Base-by-base conservation (phyloP, 2,888 invertebrate species). In the Schizaphis graminum region DNA sequence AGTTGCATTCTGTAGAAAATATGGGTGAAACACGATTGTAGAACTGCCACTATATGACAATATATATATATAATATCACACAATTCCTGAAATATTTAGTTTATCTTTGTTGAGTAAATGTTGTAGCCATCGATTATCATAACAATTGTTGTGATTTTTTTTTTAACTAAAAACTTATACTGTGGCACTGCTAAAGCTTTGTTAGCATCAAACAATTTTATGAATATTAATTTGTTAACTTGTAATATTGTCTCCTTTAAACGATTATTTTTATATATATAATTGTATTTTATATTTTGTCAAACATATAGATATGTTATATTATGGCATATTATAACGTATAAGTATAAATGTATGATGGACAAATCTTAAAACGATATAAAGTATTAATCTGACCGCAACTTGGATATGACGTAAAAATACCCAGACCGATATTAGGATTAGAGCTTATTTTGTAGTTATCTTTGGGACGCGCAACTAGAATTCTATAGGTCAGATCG, bases 381-480 rank as follows among this genome's bases (percentile, higher is more conserved):
- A 7, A 77, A 24, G 35, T 77, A 35, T 77, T n/a, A 67, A 16
- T 67, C 67, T 16, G 16, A 16, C 5, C 1, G 4, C 4, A n/a
- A 16, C 35, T 77, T 3, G 77, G 8, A 35, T 77, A 35, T 35
- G 7, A 35, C 1, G 67, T n/a, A 67, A n/a, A 67, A 67, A n/a
- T 13, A 16, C 2, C 0, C 21, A 8, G 21, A 21, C 8, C 3
- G 8, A 21, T 21, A 35, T 77, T 35, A 0, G 21, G 2, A 35
- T 35, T 77, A 77, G 21, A 35, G 7, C 2, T 77, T 35, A 35
- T 77, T 77, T 77, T 21, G 35, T 21, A 77, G 77, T 77, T 35
- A 77, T 77, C 77, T 77, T 77, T 35, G 35, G 77, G 35, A 77
- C 2, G 77, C 26, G 7, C 35, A 77, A 35, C 67, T 21, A 77